Evolutionary conservation across 1,140 invertebrate species (phyloP), one percentile per base, ranked within the genome.

Genomic region (Cepaea nemoralis): DNA sequence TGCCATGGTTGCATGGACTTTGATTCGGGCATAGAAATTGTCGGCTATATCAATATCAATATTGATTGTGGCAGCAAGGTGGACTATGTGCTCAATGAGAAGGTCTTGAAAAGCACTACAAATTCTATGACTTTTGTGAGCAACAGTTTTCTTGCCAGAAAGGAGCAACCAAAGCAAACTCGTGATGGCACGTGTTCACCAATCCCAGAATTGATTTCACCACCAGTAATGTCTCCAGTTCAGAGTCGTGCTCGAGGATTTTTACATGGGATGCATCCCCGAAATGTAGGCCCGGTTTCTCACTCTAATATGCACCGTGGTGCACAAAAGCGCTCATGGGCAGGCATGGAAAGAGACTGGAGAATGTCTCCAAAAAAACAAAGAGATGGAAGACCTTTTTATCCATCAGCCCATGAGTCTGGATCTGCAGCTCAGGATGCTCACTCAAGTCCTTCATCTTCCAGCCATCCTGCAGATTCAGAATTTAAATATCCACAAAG

Each of bases 61-160:
- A 77, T 84, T 55, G 83, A 84, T 59, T 76, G 66, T 77, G 55
- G 71, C 3, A 63, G 73, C 27, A 74, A 81, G 40, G 55, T 84
- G 22, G 80, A 84, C 50, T 84, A 84, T 80, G 80, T 84, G 0
- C 71, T 84, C 1, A 84, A 78, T 77, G 83, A 84, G 71, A 84
- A 82, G 66, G 77, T 84, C 40, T 73, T 59, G 35, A 84, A 84
- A 39, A 84, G 71, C 63, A 77, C 42, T 27, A 45, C 75, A 45
- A 82, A 81, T 74, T 82, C 83, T 27, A 70, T 76, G 42, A 82
- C 80, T 16, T 84, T 84, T 80, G 39, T 82, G n/a, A 84, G 83
- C 63, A 84, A 84, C 55, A 84, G 83, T 48, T 84, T 82, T 33
- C 80, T 74, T 84, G 83, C 83, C 27, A 69, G 77, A 73, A 80